phyloP scores from a whole-genome alignment of 2,888 invertebrate genomes.

The Drosophila diplacantha region DNA sequence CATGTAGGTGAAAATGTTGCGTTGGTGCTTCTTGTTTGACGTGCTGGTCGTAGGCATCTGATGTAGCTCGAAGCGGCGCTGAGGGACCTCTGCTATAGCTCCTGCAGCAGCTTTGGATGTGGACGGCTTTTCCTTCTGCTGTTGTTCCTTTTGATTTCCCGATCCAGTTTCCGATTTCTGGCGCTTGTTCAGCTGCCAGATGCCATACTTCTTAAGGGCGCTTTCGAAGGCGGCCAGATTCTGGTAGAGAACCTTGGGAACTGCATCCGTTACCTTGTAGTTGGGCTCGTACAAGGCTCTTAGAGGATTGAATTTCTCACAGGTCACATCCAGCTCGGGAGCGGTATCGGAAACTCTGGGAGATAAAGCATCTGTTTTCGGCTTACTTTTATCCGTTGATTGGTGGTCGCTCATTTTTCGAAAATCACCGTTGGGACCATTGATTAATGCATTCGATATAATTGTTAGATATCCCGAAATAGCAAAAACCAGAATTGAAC shows the following conservation, averaged over 20 bases:
- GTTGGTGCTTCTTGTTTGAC: slow-evolving; percentile 55
- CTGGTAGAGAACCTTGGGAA: slow-evolving; percentile 82
- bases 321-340: slow-evolving; percentile 79
- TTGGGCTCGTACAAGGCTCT: slow-evolving; percentile 83
- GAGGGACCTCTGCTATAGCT: background rate
- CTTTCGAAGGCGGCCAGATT: slow-evolving; percentile 83
- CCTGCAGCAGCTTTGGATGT: background rate
- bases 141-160: slow-evolving; percentile 1
- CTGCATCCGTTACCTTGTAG: slow-evolving; percentile 78
- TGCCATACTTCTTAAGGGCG: slow-evolving; percentile 75
- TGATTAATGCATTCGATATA: background rate
- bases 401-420: slow-evolving; percentile 4
- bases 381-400: background rate
- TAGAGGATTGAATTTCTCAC: slow-evolving; percentile 83
- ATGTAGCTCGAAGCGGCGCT: slow-evolving; percentile 78
- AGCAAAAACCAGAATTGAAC: background rate
- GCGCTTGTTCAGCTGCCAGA: slow-evolving; percentile 65
- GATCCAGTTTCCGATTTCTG: slow-evolving; percentile 23
- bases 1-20: slow-evolving; percentile 78
- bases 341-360: slow-evolving; percentile 75
- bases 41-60: slow-evolving; percentile 75
- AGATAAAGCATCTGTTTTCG: background rate
- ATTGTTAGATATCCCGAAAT: background rate
- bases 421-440: background rate
- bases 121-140: slow-evolving; percentile 1